phyloP scores from a whole-genome alignment of 2,113 vertebrate species.

The Manacus vitellinus region DNA sequence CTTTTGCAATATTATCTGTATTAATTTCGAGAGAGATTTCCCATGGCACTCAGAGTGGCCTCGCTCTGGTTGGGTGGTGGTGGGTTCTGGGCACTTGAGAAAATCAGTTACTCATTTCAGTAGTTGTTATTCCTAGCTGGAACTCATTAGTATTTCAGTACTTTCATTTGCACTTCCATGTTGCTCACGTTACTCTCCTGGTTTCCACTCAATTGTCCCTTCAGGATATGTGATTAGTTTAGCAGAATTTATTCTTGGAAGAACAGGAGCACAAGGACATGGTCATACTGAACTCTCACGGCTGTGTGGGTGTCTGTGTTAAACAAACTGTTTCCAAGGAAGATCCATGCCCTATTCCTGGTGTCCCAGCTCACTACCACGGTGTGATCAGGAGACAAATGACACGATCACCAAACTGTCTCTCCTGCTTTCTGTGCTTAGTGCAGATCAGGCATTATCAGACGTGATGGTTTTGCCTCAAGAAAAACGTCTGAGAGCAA shows the following conservation, averaged over 20 bases:
- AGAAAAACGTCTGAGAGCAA: background rate
- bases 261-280: background rate
- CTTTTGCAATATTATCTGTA: background rate
- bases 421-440: background rate
- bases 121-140: background rate
- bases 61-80: rapidly evolving
- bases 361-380: background rate
- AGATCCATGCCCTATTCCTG: background rate
- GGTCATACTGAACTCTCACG: background rate
- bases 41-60: background rate
- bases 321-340: background rate
- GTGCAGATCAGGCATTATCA: background rate
- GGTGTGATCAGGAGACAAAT: background rate
- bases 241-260: background rate
- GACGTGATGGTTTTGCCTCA: background rate
- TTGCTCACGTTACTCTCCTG: background rate
- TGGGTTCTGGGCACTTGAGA: background rate
- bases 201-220: background rate
- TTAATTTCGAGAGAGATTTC: background rate
- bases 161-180: background rate
- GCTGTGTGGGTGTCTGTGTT: background rate
- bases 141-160: background rate
- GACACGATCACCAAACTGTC: background rate
- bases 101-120: background rate
- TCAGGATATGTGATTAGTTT: background rate